These are phyloP conservation scores for Drosophila azteca DNA, from an alignment of 1,140 invertebrate genomes.

Conservation along the genomic window DNA sequence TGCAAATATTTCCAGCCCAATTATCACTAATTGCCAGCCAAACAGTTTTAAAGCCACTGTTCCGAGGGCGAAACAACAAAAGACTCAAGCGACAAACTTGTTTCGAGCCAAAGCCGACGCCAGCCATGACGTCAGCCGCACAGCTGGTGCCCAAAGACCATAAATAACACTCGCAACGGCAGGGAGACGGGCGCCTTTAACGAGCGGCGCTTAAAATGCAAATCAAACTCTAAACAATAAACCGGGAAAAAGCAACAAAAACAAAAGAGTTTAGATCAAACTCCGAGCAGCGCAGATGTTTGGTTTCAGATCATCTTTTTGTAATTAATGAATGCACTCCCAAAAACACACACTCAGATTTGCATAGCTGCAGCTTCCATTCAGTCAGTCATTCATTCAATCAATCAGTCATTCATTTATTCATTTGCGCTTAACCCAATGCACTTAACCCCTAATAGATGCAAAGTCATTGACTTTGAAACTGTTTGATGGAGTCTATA, in stretches of 20 bases:
- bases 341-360: constrained; percentile 32
- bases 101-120: not conserved
- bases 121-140: constrained; percentile 60
- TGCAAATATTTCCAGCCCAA: not conserved
- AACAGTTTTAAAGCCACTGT: constrained; percentile 21
- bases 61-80: constrained; percentile 41
- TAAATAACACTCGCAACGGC: constrained; percentile 42
- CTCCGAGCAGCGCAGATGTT: constrained; percentile 33
- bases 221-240: constrained; percentile 37
- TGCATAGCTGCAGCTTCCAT: not conserved
- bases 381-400: not conserved
- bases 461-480: constrained; percentile 45
- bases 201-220: constrained; percentile 59
- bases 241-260: not conserved
- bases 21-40: not conserved
- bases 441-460: not conserved
- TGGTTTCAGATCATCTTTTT: constrained; percentile 22
- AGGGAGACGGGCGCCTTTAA: constrained; percentile 24
- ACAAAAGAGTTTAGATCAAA: constrained; percentile 19
- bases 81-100: constrained; percentile 72
- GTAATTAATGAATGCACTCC: constrained; percentile 36
- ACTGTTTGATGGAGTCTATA: constrained; percentile 14
- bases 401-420: not conserved
- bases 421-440: constrained; percentile 40
- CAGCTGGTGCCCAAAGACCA: constrained; percentile 26